Conservation (phyloP, 2,113 vertebrate genomes). For the Hippotragus niger region DNA sequence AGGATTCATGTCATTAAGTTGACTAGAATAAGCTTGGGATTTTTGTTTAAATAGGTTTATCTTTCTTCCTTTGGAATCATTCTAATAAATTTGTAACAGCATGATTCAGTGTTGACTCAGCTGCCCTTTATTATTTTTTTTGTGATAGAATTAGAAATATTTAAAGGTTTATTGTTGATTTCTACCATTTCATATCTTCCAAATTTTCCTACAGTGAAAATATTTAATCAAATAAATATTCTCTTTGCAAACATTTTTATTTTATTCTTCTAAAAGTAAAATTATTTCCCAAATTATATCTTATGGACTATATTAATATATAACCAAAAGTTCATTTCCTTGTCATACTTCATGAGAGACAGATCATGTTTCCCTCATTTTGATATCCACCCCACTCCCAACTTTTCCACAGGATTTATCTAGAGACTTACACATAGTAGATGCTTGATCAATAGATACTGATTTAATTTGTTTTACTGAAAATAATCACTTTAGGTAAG, state of each 20-base stretch:
- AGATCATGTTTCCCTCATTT: not conserved
- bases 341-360: not conserved
- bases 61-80: not conserved
- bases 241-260: not conserved
- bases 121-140: not conserved
- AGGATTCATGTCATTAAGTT: not conserved
- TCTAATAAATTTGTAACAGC: not conserved
- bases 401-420: not conserved
- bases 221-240: conserved; percentile 21
- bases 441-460: not conserved
- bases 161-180: not conserved
- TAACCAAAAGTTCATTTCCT: not conserved
- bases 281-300: not conserved
- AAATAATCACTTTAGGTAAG: not conserved
- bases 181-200: not conserved
- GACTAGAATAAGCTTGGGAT: not conserved
- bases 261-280: not conserved
- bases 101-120: conserved; percentile 30
- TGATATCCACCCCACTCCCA: not conserved
- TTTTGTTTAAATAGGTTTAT: not conserved
- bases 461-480: not conserved
- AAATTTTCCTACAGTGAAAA: conserved; percentile 16
- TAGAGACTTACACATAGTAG: not conserved
- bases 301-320: not conserved
- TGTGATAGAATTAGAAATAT: not conserved